Percentiles rank a stretch among this genome's conserved stretches.
These are phyloP conservation scores for Ctenicera cuprea DNA, from an alignment of 2,888 invertebrate genomes.

Conservation along the genomic window DNA sequence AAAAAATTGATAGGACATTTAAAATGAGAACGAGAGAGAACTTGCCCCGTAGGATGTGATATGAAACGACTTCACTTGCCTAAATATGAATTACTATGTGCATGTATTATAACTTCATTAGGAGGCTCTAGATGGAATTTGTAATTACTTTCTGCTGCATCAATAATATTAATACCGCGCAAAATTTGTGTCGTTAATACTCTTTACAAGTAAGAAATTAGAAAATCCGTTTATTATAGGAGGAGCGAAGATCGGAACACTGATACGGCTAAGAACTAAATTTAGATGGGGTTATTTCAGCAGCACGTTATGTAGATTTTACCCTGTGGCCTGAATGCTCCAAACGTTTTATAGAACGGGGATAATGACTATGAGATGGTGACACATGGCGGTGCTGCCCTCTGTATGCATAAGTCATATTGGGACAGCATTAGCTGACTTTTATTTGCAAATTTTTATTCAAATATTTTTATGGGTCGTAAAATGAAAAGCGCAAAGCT, in stretches of 20 bases:
- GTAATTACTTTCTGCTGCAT: slow-evolving; percentile 16
- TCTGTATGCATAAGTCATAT: slow-evolving; percentile 41
- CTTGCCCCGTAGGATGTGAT: background rate
- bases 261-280: background rate
- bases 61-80: slow-evolving; percentile 8
- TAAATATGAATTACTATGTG: slow-evolving; percentile 30
- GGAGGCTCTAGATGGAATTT: slow-evolving; percentile 26
- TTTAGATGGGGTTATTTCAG: slow-evolving; percentile 8
- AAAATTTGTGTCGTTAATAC: too few species aligned
- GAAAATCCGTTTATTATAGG: too few species aligned
- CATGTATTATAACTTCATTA: slow-evolving; percentile 40
- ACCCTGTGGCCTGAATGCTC: slow-evolving; percentile 14
- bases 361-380: slow-evolving; percentile 40
- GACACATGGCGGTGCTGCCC: slow-evolving; percentile 36
- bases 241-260: background rate
- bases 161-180: too few species aligned
- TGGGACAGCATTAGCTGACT: slow-evolving; percentile 38
- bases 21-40: slow-evolving; percentile 5
- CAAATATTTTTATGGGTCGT: slow-evolving; percentile 34
- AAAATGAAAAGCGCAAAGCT: slow-evolving; percentile 29
- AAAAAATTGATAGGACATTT: slow-evolving; percentile 21
- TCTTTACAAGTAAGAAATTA: too few species aligned
- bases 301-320: slow-evolving; percentile 19
- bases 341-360: slow-evolving; percentile 18
- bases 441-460: slow-evolving; percentile 40